Percentiles rank a stretch among this genome's conserved stretches.
Conservation (phyloP, 2,888 invertebrate genomes). For the Trissoscelio sp. region DNA sequence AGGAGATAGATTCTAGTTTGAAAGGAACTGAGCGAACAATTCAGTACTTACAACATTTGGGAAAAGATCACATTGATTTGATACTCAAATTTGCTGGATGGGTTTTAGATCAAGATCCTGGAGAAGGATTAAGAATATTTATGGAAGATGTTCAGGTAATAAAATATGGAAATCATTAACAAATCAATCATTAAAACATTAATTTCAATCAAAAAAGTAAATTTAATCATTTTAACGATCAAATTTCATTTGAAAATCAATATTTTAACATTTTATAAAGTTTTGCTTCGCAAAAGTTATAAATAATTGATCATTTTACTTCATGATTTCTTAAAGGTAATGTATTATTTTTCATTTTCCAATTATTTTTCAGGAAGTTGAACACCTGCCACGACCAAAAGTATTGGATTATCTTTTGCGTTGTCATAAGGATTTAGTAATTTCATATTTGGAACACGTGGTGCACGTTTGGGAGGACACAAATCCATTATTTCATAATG, state of each 20-base stretch:
- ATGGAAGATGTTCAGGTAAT: slow-evolving; percentile 82
- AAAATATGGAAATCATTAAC: no score
- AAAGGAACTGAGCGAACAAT: slow-evolving; percentile 93
- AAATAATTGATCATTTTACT: no score
- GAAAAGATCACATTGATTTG: slow-evolving; percentile 90
- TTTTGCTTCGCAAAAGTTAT: no score
- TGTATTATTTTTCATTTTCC: not conserved
- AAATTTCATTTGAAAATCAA: no score
- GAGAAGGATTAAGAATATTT: slow-evolving; percentile 92
- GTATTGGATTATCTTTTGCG: slow-evolving; percentile 95
- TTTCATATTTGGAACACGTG: slow-evolving; percentile 97
- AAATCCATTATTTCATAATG: slow-evolving; percentile 94
- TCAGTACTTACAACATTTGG: slow-evolving; percentile 95
- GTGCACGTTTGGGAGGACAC: slow-evolving; percentile 95
- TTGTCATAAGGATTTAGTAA: slow-evolving; percentile 91
- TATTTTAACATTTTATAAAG: no score
- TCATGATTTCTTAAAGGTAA: not conserved
- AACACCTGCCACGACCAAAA: slow-evolving; percentile 93
- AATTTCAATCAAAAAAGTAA: no score
- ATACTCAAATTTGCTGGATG: slow-evolving; percentile 97
- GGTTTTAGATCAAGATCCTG: slow-evolving; percentile 93
- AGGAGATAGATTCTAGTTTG: slow-evolving; percentile 90
- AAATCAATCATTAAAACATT: no score
- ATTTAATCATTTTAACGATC: no score
- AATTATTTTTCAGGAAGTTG: slow-evolving; percentile 87